phyloP scores from a whole-genome alignment of 2,888 invertebrate species.

The Crossocerus cetratus region DNA sequence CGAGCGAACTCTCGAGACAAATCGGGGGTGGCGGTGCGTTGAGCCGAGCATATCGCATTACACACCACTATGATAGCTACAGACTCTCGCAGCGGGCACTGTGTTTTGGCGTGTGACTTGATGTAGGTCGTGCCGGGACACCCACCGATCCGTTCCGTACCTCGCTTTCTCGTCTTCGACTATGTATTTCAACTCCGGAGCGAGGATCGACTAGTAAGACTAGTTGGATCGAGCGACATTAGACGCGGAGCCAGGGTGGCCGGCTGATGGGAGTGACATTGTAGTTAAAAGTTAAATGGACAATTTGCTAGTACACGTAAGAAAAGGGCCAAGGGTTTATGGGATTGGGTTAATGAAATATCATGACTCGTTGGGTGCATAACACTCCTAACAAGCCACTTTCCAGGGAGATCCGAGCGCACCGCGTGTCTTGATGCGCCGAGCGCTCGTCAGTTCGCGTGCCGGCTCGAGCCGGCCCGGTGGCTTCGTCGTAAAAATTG shows the following conservation, averaged over 20 bases:
- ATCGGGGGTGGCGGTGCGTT: constrained; percentile 25
- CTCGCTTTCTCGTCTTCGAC: neutral
- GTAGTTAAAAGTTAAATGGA: no score
- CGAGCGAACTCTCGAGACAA: constrained; percentile 13
- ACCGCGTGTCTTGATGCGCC: constrained; percentile 35
- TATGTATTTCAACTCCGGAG: no score
- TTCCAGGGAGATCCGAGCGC: constrained; percentile 41
- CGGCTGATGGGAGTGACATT: no score
- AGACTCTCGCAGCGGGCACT: constrained; percentile 1
- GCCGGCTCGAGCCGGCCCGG: constrained; percentile 70
- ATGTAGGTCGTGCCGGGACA: neutral
- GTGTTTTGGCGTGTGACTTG: neutral
- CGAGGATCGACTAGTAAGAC: no score
- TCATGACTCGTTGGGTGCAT: no score
- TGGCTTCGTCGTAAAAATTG: constrained; percentile 75
- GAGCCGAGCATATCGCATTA: constrained; percentile 23
- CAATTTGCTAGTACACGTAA: no score
- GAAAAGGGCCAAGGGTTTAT: no score
- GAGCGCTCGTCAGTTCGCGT: constrained; percentile 71
- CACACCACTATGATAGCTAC: neutral
- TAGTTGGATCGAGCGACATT: no score
- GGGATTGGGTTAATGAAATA: constrained; percentile 6
- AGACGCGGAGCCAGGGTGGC: no score
- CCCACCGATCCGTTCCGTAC: neutral
- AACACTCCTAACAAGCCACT: constrained; percentile 45